phyloP scores from a whole-genome alignment of 64 coral and sea anemone species.

The Dendrophyllia cribrosa region DNA sequence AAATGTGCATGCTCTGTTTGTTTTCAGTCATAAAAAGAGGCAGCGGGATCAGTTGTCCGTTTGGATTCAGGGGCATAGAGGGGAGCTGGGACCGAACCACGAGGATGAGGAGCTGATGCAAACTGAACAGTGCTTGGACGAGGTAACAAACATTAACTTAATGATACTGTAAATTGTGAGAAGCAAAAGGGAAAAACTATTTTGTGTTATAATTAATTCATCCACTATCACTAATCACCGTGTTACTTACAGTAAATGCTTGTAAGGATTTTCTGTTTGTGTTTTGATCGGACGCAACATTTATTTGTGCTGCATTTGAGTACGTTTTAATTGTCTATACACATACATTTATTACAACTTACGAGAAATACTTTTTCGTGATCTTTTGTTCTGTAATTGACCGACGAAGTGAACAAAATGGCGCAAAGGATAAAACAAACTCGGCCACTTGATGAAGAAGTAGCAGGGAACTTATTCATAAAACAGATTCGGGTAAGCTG shows the following conservation, averaged over 20 bases:
- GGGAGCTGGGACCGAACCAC: slow-evolving; percentile 11
- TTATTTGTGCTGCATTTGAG: too few species aligned
- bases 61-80: slow-evolving; percentile 35
- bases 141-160: background rate
- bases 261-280: too few species aligned
- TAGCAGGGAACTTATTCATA: slow-evolving; percentile 45
- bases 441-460: slow-evolving; percentile 36
- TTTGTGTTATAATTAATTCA: too few species aligned
- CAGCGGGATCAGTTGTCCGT: slow-evolving; percentile 41
- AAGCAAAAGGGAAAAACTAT: too few species aligned
- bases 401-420: slow-evolving; percentile 17
- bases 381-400: slow-evolving; percentile 18
- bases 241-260: too few species aligned
- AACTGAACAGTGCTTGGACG: slow-evolving; percentile 39
- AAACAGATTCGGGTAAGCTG: background rate
- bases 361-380: too few species aligned
- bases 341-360: too few species aligned
- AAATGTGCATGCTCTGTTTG: background rate
- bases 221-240: too few species aligned
- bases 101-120: slow-evolving; percentile 24
- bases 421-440: slow-evolving; percentile 24
- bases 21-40: slow-evolving; percentile 39
- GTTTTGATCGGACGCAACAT: too few species aligned
- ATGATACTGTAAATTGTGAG: too few species aligned
- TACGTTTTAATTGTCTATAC: too few species aligned